phyloP scores from a whole-genome alignment of 2,113 vertebrate species.

The Lycocorax pyrrhopterus region DNA sequence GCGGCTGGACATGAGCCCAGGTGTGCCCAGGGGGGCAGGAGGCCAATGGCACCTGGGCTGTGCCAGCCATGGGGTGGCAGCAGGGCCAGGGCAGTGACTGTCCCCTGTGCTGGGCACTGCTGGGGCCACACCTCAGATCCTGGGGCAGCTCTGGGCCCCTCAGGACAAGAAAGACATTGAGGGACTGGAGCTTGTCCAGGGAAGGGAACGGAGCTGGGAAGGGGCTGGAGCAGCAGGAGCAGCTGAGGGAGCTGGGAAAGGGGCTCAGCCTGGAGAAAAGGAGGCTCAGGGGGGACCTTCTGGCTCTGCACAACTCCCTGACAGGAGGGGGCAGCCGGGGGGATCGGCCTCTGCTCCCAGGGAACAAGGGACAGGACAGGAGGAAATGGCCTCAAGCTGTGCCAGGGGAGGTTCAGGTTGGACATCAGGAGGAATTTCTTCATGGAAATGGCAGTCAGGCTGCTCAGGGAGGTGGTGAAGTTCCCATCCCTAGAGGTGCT shows the following conservation, averaged over 20 bases:
- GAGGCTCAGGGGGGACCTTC: background rate
- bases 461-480: background rate
- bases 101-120: background rate
- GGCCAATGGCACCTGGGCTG: background rate
- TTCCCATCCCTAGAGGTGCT: background rate
- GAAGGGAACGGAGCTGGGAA: background rate
- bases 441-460: background rate
- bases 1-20: background rate
- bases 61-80: background rate
- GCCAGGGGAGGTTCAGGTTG: background rate
- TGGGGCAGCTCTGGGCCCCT: background rate
- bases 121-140: background rate
- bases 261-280: background rate
- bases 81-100: background rate
- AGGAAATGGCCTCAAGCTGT: rapidly evolving
- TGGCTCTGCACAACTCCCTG: background rate
- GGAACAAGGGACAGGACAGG: rapidly evolving
- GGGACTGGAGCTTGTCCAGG: background rate
- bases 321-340: background rate
- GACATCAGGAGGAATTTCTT: background rate
- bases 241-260: background rate
- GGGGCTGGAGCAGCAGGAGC: background rate
- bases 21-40: background rate
- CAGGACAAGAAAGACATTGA: background rate
- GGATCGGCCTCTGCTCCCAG: background rate